Evolutionary conservation across 2,797 vertebrate species (phyloP).

Genomic region (Sebastes umbrosus): DNA sequence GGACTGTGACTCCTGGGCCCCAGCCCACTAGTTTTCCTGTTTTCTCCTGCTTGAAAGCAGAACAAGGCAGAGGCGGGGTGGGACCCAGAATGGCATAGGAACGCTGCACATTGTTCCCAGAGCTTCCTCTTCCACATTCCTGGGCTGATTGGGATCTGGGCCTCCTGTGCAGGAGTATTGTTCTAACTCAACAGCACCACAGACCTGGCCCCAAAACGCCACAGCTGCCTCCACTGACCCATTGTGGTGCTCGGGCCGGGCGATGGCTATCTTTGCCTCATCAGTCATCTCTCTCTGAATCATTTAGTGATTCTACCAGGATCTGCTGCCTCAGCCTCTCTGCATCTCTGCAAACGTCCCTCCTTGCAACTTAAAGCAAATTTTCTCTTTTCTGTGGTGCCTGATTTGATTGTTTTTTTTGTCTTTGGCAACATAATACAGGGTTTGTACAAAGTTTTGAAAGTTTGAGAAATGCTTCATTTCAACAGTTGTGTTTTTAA

Average conservation of each 20-base stretch:
- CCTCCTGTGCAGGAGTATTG: slow-evolving; percentile 75
- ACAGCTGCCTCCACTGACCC: slow-evolving; percentile 67
- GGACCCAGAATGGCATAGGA: slow-evolving; percentile 68
- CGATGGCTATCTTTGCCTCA: slow-evolving; percentile 67
- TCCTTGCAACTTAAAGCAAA: neutral
- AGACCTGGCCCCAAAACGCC: slow-evolving; percentile 65
- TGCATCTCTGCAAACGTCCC: slow-evolving; percentile 21
- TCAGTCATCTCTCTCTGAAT: slow-evolving; percentile 48
- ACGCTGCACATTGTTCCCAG: slow-evolving; percentile 80
- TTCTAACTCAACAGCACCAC: slow-evolving; percentile 66
- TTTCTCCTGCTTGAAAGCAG: slow-evolving; percentile 75
- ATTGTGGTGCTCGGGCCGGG: slow-evolving; percentile 59
- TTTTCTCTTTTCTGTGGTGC: neutral
- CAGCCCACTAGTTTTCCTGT: slow-evolving; percentile 80
- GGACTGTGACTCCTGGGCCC: slow-evolving; percentile 55
- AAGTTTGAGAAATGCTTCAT: too few relatives aligned
- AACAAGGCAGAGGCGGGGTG: slow-evolving; percentile 61
- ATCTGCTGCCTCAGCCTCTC: slow-evolving; percentile 48
- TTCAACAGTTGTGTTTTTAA: too few relatives aligned
- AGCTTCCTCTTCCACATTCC: slow-evolving; percentile 87
- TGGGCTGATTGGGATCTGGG: slow-evolving; percentile 82
- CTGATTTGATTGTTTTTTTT: neutral
- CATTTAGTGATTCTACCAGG: slow-evolving; percentile 33
- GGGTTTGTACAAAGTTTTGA: too few relatives aligned
- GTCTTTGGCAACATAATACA: too few relatives aligned